Conservation (phyloP, 1,140 invertebrate genomes). For the Coelopa frigida region DNA sequence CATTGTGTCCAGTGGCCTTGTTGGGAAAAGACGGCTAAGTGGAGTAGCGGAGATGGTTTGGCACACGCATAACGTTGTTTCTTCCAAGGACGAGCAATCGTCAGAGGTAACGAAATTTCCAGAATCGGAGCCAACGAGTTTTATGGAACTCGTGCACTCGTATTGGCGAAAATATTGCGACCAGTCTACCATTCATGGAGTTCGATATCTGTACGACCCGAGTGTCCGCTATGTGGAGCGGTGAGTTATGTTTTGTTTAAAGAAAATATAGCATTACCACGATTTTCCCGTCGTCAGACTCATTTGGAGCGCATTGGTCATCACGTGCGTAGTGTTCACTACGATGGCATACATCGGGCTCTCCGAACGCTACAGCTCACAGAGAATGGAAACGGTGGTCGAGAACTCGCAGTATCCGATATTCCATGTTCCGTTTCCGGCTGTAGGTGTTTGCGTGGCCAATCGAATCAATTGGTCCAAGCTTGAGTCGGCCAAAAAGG, state of each 20-base stretch:
- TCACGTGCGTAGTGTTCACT: constrained; percentile 22
- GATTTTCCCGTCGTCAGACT: constrained; percentile 13
- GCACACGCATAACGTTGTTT: neutral
- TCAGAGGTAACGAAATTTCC: neutral
- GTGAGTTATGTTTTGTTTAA: constrained; percentile 10
- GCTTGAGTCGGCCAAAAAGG: constrained; percentile 24
- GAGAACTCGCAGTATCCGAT: constrained; percentile 60
- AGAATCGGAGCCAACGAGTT: neutral
- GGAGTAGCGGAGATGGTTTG: neutral
- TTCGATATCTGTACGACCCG: constrained; percentile 32
- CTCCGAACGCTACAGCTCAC: constrained; percentile 25
- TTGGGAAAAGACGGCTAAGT: too few relatives aligned
- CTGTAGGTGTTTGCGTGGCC: constrained; percentile 58
- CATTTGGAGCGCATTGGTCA: constrained; percentile 26
- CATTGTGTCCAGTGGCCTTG: too few relatives aligned
- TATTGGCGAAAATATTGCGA: constrained; percentile 34
- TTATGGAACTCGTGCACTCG: constrained; percentile 15
- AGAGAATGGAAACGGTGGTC: constrained; percentile 48
- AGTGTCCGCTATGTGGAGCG: constrained; percentile 29
- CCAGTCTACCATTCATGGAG: constrained; percentile 33
- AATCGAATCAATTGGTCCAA: constrained; percentile 46
- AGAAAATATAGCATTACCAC: neutral
- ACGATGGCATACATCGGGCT: constrained; percentile 25
- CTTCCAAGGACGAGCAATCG: neutral
- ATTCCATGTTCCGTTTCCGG: constrained; percentile 60